These are phyloP conservation scores for Zygogramma bicolorata DNA, from an alignment of 2,888 invertebrate species.

Conservation along the genomic window DNA sequence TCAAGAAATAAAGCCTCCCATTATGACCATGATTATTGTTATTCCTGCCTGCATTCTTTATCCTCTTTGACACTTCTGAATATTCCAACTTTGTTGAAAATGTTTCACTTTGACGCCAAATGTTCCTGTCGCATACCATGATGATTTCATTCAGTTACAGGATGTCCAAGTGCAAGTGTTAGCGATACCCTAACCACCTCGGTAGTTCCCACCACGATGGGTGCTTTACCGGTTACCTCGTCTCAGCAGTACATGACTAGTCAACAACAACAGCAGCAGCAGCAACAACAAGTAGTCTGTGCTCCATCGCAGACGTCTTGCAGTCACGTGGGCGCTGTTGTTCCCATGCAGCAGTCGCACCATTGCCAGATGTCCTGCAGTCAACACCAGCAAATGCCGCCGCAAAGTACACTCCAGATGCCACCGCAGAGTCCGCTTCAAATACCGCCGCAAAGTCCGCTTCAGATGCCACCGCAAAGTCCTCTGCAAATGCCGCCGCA, in stretches of 20 bases:
- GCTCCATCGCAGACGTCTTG: conserved; percentile 52
- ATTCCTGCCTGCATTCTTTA: no score
- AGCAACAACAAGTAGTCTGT: conserved; percentile 43
- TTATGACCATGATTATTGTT: no score
- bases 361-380: conserved; percentile 59
- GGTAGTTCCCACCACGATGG: conserved; percentile 57
- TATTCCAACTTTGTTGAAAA: no score
- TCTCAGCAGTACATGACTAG: conserved; percentile 53
- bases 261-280: conserved; percentile 49
- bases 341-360: conserved; percentile 49
- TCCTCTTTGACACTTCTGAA: no score
- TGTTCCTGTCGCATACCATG: no score
- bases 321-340: conserved; percentile 51
- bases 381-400: conserved; percentile 57
- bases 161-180: conserved; percentile 57
- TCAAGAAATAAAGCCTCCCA: no score
- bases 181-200: conserved; percentile 59
- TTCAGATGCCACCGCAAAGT: no score
- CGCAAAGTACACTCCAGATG: no score
- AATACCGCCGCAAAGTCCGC: no score
- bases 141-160: conserved; percentile 40
- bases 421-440: no score
- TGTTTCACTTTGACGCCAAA: no score
- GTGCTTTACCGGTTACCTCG: conserved; percentile 53
- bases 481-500: no score